Conservation (phyloP, 2,888 invertebrate genomes). For the Apodemia hepburni region DNA sequence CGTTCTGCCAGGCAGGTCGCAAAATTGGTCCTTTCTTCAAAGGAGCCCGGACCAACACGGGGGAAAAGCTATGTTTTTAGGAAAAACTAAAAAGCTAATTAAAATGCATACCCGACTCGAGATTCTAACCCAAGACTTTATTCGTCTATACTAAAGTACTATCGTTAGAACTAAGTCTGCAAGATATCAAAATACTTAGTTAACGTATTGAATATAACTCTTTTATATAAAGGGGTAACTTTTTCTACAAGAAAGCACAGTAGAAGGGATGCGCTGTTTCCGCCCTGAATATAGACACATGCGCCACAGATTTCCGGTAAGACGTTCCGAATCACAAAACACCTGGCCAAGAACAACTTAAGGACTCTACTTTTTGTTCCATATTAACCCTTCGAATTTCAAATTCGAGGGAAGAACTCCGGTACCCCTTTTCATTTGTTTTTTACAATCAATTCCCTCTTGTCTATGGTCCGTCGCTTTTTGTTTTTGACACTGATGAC, state of each 20-base stretch:
- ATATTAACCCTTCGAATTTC: slow-evolving; percentile 58
- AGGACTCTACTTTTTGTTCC: slow-evolving; percentile 58
- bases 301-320: slow-evolving; percentile 76
- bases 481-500: slow-evolving; percentile 34
- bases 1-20: no score
- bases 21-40: no score
- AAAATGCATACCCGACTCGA: no score
- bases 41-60: no score
- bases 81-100: no score
- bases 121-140: not conserved
- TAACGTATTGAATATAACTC: slow-evolving; percentile 23
- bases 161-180: not conserved
- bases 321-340: slow-evolving; percentile 56
- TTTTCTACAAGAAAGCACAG: slow-evolving; percentile 50
- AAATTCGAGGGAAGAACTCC: slow-evolving; percentile 54
- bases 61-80: no score
- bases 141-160: not conserved
- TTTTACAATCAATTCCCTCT: slow-evolving; percentile 41
- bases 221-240: slow-evolving; percentile 40
- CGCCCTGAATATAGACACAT: slow-evolving; percentile 67
- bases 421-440: slow-evolving; percentile 58
- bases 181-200: not conserved
- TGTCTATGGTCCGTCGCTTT: slow-evolving; percentile 48
- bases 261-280: slow-evolving; percentile 70
- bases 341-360: slow-evolving; percentile 68